A percentile compares a stretch with the other conserved stretches of the same genome.
These are phyloP conservation scores for Podarcis siculus DNA, from an alignment of 2,797 vertebrate genomes.

Conservation along the genomic window DNA sequence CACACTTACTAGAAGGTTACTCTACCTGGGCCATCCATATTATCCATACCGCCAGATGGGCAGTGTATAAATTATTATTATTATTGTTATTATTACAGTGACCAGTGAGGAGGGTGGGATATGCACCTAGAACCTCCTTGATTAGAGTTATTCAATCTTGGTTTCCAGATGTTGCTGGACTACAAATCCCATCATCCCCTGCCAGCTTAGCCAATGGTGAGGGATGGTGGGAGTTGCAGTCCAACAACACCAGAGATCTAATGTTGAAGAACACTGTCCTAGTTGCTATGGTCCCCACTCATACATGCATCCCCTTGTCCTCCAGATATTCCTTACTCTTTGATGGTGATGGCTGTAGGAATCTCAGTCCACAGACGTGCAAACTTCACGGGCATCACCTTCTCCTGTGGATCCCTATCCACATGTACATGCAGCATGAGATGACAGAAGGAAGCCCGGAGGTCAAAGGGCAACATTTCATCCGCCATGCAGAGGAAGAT, in stretches of 20 bases:
- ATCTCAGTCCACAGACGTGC: slow-evolving; percentile 97
- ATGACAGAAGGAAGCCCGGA: slow-evolving; percentile 96
- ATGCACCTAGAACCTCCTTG: background rate
- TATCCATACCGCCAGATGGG: too few species aligned
- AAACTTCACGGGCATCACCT: slow-evolving; percentile 95
- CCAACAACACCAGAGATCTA: too few species aligned
- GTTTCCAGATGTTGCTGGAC: background rate
- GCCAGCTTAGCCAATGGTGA: too few species aligned
- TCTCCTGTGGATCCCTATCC: slow-evolving; percentile 95
- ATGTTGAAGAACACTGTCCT: background rate
- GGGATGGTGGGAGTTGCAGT: too few species aligned
- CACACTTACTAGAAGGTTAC: background rate
- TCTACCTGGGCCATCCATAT: background rate
- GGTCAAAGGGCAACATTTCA: slow-evolving; percentile 93
- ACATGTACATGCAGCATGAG: slow-evolving; percentile 97
- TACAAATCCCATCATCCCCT: background rate
- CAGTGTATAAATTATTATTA: too few species aligned
- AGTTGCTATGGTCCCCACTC: background rate
- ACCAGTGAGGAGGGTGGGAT: background rate
- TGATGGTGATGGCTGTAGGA: slow-evolving; percentile 94
- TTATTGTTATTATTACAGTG: too few species aligned
- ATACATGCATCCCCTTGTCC: background rate
- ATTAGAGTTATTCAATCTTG: too few species aligned
- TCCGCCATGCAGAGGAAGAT: slow-evolving; percentile 99
- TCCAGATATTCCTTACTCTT: slow-evolving; percentile 82